Base-by-base conservation (phyloP, 2,113 vertebrate genomes). In the Zosterops hypoxanthus region DNA sequence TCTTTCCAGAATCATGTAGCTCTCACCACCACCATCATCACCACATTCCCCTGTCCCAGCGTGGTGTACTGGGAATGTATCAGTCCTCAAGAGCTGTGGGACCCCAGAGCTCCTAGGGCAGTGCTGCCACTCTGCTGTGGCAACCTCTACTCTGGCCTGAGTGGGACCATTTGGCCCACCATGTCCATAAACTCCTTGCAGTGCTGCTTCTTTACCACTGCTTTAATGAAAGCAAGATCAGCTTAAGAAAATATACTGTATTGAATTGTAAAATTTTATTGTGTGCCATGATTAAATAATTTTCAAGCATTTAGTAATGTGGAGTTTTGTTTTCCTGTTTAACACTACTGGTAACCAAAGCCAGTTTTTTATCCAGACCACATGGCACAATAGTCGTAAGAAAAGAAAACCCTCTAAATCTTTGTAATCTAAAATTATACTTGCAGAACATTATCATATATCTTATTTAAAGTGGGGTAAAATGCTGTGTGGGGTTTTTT, bases 281-380 rank as follows among this genome's bases (percentile, higher is more conserved):
- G 34, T 83, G 36, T 44, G 44, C 42, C 9, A 4, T n/a, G 64
- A 86, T 92, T 90, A 87, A 87, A 92, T 68, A 3, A 80, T 94
- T 92, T 93, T 94, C 59, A 80, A 78, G 31, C 56, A 68, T 4
- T 83, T 68, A 91, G 41, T 88, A 87, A 95, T 39, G 20, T 4
- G 9, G 16, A 82, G 42, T 42, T 92, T 86, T 94, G 56, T 87
- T 97, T 96, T 90, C 76, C 65, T 63, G 55, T 82, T 96, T 89
- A 93, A 93, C 82, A 29, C 57, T 92, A 31, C 70, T 53, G 20
- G 57, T 92, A 72, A 71, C 65, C 33, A 85, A 96, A 96, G 77
- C 75, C 88, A 97, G 81, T 83, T 93, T 94, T 95, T 86, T 85
- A 90, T 95, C 71, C 83, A 89, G 84, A 97, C 60, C 90, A 96